These are phyloP conservation scores for Cyclargus thomasi DNA, from an alignment of 1,140 invertebrate genomes.

Conservation along the genomic window DNA sequence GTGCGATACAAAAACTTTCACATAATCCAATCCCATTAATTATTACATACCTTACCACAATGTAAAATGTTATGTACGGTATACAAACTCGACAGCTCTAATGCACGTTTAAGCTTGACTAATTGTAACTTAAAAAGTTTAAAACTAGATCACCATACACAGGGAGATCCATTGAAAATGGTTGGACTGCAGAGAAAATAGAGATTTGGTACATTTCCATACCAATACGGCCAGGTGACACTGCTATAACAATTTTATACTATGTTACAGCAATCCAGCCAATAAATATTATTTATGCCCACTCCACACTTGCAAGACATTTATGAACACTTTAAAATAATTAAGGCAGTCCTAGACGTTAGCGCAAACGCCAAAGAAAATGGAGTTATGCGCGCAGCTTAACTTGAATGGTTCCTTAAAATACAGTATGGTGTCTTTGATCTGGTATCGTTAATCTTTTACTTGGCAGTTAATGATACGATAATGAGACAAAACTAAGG, in stretches of 20 bases:
- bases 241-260: too few relatives aligned
- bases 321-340: constrained; percentile 22
- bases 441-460: neutral
- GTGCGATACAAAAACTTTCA: neutral
- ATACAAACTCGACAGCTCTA: too few relatives aligned
- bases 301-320: constrained; percentile 18
- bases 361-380: constrained; percentile 16
- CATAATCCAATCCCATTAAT: neutral
- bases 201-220: too few relatives aligned
- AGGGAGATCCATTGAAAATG: too few relatives aligned
- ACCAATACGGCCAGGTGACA: too few relatives aligned
- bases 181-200: too few relatives aligned
- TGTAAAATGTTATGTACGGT: too few relatives aligned
- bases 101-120: too few relatives aligned
- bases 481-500: neutral
- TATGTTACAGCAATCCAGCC: neutral
- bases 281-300: constrained; percentile 9
- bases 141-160: too few relatives aligned
- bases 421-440: neutral
- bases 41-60: neutral
- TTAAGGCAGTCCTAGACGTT: constrained; percentile 16
- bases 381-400: constrained; percentile 17
- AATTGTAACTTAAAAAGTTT: too few relatives aligned
- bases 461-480: neutral
- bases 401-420: neutral